Percentiles rank a stretch among this genome's conserved stretches.
These are phyloP conservation scores for Odontocerum albicorne DNA, from an alignment of 2,888 invertebrate species.

Conservation along the genomic window DNA sequence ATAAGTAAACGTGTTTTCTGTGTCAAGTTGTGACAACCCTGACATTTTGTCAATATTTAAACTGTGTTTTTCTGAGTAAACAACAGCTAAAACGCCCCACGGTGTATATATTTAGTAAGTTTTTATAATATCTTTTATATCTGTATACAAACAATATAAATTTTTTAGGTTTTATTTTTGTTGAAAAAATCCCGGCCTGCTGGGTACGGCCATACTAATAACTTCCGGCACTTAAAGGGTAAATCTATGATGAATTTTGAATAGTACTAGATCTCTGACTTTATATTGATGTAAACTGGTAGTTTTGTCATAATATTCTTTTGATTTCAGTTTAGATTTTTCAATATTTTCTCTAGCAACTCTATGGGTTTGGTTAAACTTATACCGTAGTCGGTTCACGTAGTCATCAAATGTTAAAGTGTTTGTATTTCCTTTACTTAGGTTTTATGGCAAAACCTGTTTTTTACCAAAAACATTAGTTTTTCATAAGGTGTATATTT, in stretches of 20 bases:
- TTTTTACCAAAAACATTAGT: conserved; percentile 38
- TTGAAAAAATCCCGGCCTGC: no score
- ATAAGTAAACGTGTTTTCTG: no score
- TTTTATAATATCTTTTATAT: not conserved
- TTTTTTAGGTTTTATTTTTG: not conserved
- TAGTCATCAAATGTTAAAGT: conserved; percentile 39
- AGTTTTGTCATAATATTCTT: conserved; percentile 36
- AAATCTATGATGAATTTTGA: conserved; percentile 22
- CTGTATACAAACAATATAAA: not conserved
- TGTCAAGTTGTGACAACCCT: no score
- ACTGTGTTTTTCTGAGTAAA: no score
- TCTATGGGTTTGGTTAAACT: conserved; percentile 36
- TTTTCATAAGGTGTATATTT: conserved; percentile 40
- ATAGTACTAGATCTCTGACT: conserved; percentile 34
- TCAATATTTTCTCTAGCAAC: conserved; percentile 37
- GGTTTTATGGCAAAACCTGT: conserved; percentile 34
- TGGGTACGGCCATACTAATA: no score
- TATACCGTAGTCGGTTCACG: conserved; percentile 30
- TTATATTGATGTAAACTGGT: conserved; percentile 29
- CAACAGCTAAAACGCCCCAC: no score
- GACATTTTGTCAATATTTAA: no score
- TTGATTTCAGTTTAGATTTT: conserved; percentile 36
- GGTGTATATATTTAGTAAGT: no score
- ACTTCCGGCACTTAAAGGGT: no score
- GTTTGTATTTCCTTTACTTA: no score